Evolutionary conservation across 2,113 vertebrate species (phyloP).

Genomic region (Mirza zaza): DNA sequence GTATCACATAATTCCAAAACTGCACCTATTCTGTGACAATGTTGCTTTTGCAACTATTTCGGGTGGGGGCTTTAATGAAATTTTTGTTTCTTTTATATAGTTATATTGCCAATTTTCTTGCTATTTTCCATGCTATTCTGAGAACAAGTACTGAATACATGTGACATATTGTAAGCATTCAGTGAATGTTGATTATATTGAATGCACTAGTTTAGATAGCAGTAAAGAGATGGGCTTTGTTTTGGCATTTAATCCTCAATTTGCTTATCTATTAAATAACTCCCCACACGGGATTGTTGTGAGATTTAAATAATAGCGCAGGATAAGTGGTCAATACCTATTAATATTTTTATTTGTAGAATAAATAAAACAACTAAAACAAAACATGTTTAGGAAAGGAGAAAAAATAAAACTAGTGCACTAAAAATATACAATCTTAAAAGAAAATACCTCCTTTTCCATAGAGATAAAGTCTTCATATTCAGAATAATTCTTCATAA

Average conservation of each 20-base stretch:
- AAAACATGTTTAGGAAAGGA: neutral
- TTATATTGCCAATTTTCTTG: neutral
- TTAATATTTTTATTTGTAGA: slow-evolving; percentile 35
- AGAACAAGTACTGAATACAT: neutral
- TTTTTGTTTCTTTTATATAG: neutral
- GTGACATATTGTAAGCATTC: neutral
- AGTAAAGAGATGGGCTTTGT: neutral
- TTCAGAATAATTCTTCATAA: neutral
- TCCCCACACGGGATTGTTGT: neutral
- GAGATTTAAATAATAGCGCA: neutral
- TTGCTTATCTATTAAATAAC: slow-evolving; percentile 21
- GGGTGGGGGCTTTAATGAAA: neutral
- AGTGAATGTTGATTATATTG: neutral
- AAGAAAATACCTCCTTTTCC: neutral
- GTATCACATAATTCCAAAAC: neutral
- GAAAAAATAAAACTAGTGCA: neutral
- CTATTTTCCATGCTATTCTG: neutral
- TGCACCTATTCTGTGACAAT: neutral
- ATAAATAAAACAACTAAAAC: neutral
- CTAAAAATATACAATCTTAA: neutral
- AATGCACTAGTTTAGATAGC: neutral
- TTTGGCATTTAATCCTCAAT: neutral
- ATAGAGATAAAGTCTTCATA: neutral
- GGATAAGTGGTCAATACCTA: neutral
- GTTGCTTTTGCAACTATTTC: neutral